Percentiles rank a stretch among this genome's conserved stretches.
These are phyloP conservation scores for Gymnopithys bicolor DNA, from an alignment of 2,797 vertebrate genomes.

Conservation along the genomic window DNA sequence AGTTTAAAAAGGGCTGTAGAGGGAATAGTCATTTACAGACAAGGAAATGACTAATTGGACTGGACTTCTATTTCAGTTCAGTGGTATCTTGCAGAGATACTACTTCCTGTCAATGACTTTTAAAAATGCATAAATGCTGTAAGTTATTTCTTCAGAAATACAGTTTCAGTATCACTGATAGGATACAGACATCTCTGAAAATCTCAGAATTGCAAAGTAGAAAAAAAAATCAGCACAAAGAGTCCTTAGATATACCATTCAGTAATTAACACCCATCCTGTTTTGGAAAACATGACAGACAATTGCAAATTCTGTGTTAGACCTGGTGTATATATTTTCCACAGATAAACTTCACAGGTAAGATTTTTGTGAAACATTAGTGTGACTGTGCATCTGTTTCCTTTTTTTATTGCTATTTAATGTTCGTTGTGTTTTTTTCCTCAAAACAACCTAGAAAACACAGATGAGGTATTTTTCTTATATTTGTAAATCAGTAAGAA, in stretches of 20 bases:
- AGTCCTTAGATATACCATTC: not conserved
- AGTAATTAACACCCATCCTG: not conserved
- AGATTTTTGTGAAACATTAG: not conserved
- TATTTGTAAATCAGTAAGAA: not conserved
- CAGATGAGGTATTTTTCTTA: not conserved
- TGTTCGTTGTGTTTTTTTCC: not conserved
- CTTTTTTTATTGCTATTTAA: not conserved
- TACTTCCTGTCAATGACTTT: not conserved
- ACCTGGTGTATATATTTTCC: not conserved
- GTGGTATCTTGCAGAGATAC: not conserved
- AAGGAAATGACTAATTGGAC: constrained; percentile 10
- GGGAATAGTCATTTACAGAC: not conserved
- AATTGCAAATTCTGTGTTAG: not conserved
- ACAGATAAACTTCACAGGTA: not conserved
- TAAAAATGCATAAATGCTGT: not conserved
- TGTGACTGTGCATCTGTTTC: not conserved
- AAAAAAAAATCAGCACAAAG: not conserved
- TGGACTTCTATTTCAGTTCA: not conserved
- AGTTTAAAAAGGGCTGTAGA: not conserved
- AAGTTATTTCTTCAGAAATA: not conserved
- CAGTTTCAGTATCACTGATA: not conserved
- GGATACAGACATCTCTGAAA: not conserved
- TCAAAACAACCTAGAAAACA: not conserved
- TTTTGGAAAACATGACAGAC: not conserved
- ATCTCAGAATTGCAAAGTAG: not conserved